Evolutionary conservation across 2,888 invertebrate genomes (phyloP), one percentile per base, ranked within the genome.

Genomic region (Callyntrura sp.): DNA sequence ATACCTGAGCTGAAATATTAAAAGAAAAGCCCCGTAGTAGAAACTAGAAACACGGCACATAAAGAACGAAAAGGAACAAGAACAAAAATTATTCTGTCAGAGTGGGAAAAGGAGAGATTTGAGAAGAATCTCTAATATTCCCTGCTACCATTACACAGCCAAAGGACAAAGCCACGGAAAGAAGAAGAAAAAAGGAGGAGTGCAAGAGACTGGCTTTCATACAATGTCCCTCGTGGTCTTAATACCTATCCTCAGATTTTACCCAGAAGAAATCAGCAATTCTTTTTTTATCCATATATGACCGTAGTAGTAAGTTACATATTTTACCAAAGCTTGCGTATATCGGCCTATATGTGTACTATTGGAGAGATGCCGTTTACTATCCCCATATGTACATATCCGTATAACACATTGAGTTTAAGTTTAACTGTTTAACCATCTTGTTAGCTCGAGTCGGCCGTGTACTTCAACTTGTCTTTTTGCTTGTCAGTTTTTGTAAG

Each of bases 401-500:
- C 12, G 12, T 62, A 62, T 62, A 28, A 28, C 20, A 12, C 28
- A n/a, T 20, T 57, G 78, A 55, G 55, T 55, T 57, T 28, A 35
- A 35, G 35, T 35, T 35, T 35, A 35, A 78, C 55, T 78, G 57
- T 57, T 78, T 55, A 78, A 55, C 78, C 23, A 84, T 55, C 84
- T 51, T 70, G 84, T 84, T 70, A 51, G 83, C 35, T 65, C 48
- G 51, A 65, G 55, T 55, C 28, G 55, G 28, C 23, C 57, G 20
- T 73, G 70, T 76, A 65, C 86, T 86, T 86, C 78, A 86, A 86
- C 86, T 86, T 86, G 79, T 85, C 78, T 86, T 86, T 79, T 86
- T 65, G 78, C 79, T 60, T 86, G 86, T 86, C 86, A 86, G 78
- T 86, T 86, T n/a, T 86, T 51, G 79, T 79, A 45, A 87, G 87